Base-by-base conservation (phyloP, 2,888 invertebrate genomes). In the Erpobdella octoculata region DNA sequence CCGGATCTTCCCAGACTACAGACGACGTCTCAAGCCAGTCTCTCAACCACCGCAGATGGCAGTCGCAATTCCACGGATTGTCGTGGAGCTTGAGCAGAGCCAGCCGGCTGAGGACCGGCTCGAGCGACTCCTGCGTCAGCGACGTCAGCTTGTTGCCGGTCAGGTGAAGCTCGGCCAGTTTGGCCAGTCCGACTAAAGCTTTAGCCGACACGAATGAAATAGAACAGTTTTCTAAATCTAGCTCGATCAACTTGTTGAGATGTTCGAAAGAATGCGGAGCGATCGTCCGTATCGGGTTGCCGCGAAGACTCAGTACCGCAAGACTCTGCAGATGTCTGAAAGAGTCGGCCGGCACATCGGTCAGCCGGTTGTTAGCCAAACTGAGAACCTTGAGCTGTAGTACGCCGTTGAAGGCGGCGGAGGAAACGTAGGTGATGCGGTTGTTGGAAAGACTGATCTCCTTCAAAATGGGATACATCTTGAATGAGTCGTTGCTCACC, bases 21-120 rank as follows among this genome's bases (percentile, higher is more conserved):
- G 37, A 66, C 21, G 61, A 37, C 35, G 37, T 46, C 15, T 65
- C 61, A 4, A 74, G 73, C 73, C 73, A 74, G 31, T 71, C 35
- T 5, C 74, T 70, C 36, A 76, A 48, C 75, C 76, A 75, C 0
- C 74, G 73, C 71, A 76, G 71, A 15, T 71, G 38, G 37, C 76
- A 76, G 71, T 76, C 74, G 53, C 76, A 76, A 28, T 25, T 41
- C 76, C 76, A 76, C 5, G 74, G 74, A 67, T 76, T 76, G 18
- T 70, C 61, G 62, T 76, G 70, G 12, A 76, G 69, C 18, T 74
- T 72, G 25, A 76, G 46, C 8, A 75, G 71, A 1, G 58, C 41
- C 31, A 76, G 75, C 46, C 8, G 35, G 48, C 37, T 67, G 66
- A 31, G 74, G 70, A 59, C 75, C 74, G 58, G 75, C 74, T 70